Evolutionary conservation across 2,888 invertebrate genomes (phyloP), one percentile per base, ranked within the genome.

Genomic region (Ormyrus thymus): DNA sequence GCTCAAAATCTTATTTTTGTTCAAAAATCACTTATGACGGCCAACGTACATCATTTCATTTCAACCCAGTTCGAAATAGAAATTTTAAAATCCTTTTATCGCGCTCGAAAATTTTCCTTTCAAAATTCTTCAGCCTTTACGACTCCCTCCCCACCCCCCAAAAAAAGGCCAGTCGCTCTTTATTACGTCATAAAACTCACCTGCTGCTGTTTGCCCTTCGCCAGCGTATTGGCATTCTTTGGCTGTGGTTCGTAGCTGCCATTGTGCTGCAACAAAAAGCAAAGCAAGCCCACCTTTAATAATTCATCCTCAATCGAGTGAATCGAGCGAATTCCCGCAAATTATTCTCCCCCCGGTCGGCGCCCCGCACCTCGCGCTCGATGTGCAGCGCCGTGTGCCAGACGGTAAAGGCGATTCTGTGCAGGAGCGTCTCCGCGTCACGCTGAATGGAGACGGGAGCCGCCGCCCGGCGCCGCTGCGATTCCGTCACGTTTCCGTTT

Each of bases 321-420:
- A n/a, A 11, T 10, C 10, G 13, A 11, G 13, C n/a, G 11, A n/a
- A 55, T n/a, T 4, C 7, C 10, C n/a, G 11, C 13, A 61, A 45
- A 4, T 29, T 29, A 29, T 29, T 29, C 29, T 29, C 29, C 29
- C 29, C 29, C 29, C 29, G 0, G 0, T n/a, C 29, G 29, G 4
- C 29, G 29, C 15, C 6, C 83, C 84, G 81, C 83, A 84, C 83
- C 83, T 85, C 83, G 79, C 84, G 82, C 89, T 95, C 94, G 83
- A 95, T 92, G 87, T 94, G 93, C 87, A 95, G 93, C 61, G 94
- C 94, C 74, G 94, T 94, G 84, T 94, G 93, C 94, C 95, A 95
- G 80, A 95, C 91, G 50, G 95, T 94, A 86, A 95, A 95, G 56
- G 95, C 95, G 53, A 95, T 92, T 77, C 94, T 92, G 85, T 95